These are phyloP conservation scores for Deilephila porcellus DNA, from an alignment of 2,888 invertebrate species.

Conservation along the genomic window DNA sequence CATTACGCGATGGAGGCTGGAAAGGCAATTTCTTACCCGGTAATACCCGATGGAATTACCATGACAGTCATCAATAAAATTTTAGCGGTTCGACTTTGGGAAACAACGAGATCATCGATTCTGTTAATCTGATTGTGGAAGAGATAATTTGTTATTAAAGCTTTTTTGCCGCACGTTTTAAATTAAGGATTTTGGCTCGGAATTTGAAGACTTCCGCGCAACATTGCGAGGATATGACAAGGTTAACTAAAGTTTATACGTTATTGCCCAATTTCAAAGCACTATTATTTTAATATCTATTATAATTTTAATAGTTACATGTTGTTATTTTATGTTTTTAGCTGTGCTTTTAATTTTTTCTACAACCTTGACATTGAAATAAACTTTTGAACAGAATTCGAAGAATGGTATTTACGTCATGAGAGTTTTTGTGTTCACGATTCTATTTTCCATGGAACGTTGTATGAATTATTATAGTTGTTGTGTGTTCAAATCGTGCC, in stretches of 20 bases:
- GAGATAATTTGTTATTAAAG: constrained; percentile 45
- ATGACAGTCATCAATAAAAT: constrained; percentile 75
- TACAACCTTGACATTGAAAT: no score
- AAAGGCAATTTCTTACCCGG: constrained; percentile 62
- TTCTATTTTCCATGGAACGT: neutral
- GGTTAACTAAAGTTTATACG: neutral
- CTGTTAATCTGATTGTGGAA: constrained; percentile 57
- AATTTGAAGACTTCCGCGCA: neutral
- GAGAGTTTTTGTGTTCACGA: neutral
- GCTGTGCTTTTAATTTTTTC: no score
- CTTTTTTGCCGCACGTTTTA: constrained; percentile 36
- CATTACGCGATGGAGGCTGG: constrained; percentile 66
- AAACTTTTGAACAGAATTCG: neutral
- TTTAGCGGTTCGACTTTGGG: constrained; percentile 68
- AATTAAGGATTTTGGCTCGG: constrained; percentile 32
- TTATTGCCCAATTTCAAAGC: neutral
- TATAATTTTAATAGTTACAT: no score
- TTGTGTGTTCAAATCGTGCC: neutral
- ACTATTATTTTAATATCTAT: no score
- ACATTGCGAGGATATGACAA: neutral
- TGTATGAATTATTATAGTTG: neutral
- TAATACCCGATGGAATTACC: constrained; percentile 65
- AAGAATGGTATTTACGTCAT: constrained; percentile 7
- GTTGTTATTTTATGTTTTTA: no score
- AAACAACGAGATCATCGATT: constrained; percentile 68